phyloP scores from a whole-genome alignment of 2,797 vertebrate species.

The Esox masquinongy region DNA sequence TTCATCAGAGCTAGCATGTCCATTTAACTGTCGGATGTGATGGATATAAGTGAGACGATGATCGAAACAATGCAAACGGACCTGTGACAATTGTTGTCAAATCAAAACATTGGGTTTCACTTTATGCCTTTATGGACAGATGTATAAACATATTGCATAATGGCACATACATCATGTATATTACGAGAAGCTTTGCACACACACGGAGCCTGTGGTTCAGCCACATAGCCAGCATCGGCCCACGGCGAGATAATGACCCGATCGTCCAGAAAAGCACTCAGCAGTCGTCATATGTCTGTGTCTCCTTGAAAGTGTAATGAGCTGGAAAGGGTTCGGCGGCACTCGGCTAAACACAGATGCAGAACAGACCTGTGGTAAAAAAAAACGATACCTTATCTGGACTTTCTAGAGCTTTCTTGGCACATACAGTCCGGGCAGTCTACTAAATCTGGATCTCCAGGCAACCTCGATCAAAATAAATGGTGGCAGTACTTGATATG shows the following conservation, averaged over 20 bases:
- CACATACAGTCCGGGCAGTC: neutral
- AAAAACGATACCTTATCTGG: neutral
- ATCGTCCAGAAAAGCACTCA: conserved; percentile 10
- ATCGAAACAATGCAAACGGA: neutral
- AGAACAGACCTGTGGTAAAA: neutral
- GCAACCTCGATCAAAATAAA: neutral
- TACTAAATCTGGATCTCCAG: neutral
- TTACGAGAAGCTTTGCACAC: neutral
- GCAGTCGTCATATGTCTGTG: conserved; percentile 2
- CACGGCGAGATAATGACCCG: conserved; percentile 14
- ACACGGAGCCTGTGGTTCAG: neutral
- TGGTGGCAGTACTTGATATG: neutral
- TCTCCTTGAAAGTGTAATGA: conserved; percentile 32
- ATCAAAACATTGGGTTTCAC: neutral
- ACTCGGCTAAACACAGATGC: neutral
- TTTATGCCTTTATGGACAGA: neutral
- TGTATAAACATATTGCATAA: neutral
- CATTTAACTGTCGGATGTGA: neutral
- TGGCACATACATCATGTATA: neutral
- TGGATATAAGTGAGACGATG: neutral
- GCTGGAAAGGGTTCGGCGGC: neutral
- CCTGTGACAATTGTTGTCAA: neutral
- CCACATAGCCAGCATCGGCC: neutral
- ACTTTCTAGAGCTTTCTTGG: neutral
- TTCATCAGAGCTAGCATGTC: too few relatives aligned